Percentiles rank a stretch among this genome's conserved stretches.
Evolutionary conservation across 2,797 vertebrate genomes (phyloP).

Genomic region (Sebastes wilsoni): DNA sequence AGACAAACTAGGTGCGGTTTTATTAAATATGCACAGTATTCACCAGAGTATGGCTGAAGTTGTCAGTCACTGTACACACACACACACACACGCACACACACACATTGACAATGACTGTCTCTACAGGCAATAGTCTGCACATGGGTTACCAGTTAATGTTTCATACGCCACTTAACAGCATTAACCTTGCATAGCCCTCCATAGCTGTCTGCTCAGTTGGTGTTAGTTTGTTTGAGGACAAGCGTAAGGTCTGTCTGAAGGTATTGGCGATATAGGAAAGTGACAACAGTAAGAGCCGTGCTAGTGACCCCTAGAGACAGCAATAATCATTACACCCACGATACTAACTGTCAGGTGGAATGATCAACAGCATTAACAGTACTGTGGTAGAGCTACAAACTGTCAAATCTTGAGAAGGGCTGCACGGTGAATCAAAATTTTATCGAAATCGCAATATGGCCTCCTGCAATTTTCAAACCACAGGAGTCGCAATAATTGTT

Average conservation of each 20-base stretch:
- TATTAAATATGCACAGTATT: slow-evolving; percentile 10
- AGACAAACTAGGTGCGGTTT: not conserved
- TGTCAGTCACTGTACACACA: slow-evolving; percentile 12
- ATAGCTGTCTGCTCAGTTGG: slow-evolving; percentile 2
- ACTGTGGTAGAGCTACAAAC: not conserved
- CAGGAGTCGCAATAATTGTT: no score
- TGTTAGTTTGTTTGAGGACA: slow-evolving; percentile 31
- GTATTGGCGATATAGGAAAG: slow-evolving; percentile 1
- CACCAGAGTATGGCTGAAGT: not conserved
- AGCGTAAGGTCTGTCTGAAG: slow-evolving; percentile 8
- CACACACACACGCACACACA: not conserved
- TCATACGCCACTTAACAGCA: slow-evolving; percentile 41
- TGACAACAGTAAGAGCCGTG: not conserved
- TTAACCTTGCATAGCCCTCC: slow-evolving; percentile 33
- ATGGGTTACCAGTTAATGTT: slow-evolving; percentile 42
- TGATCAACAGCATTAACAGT: slow-evolving; percentile 4
- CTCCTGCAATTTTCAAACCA: no score
- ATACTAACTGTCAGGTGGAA: not conserved
- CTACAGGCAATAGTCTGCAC: slow-evolving; percentile 13
- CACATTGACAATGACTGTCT: slow-evolving; percentile 1
- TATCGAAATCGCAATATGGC: no score
- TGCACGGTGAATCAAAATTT: no score
- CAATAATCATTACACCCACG: not conserved
- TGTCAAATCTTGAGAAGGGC: not conserved
- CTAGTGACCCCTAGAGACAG: slow-evolving; percentile 17